Evolutionary conservation across 2,888 invertebrate species (phyloP).

Genomic region (Strigamia maritima): DNA sequence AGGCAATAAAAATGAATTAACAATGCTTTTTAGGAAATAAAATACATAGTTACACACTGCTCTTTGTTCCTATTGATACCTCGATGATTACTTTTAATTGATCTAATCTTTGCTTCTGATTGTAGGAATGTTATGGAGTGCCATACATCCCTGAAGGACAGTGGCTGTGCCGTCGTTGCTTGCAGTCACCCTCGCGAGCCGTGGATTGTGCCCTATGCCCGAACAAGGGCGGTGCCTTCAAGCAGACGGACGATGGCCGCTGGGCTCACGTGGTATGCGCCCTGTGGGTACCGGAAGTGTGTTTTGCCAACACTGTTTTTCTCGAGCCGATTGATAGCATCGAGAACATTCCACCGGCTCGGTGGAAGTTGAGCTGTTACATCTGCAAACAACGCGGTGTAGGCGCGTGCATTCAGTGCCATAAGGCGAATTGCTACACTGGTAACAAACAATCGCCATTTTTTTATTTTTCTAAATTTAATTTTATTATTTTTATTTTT

Average conservation of each 20-base stretch:
- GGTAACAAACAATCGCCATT: constrained; percentile 47
- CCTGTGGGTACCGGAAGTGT: constrained; percentile 96
- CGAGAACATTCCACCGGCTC: constrained; percentile 88
- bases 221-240: constrained; percentile 96
- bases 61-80: no score
- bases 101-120: constrained; percentile 29
- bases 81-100: no score
- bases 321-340: constrained; percentile 97
- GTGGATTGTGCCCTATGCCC: constrained; percentile 98
- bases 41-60: no score
- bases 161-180: constrained; percentile 93
- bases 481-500: constrained; percentile 42
- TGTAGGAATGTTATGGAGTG: constrained; percentile 89
- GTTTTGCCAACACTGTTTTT: constrained; percentile 95
- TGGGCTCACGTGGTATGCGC: constrained; percentile 99
- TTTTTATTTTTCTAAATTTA: background rate
- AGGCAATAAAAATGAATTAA: no score
- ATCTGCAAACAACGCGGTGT: constrained; percentile 89
- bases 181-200: constrained; percentile 91
- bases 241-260: constrained; percentile 89
- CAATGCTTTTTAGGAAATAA: no score
- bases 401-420: constrained; percentile 98
- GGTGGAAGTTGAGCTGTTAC: constrained; percentile 95
- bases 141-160: constrained; percentile 97
- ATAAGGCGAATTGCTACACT: constrained; percentile 91